Conservation (phyloP, 2,797 vertebrate genomes). For the Loris lydekkerianus region DNA sequence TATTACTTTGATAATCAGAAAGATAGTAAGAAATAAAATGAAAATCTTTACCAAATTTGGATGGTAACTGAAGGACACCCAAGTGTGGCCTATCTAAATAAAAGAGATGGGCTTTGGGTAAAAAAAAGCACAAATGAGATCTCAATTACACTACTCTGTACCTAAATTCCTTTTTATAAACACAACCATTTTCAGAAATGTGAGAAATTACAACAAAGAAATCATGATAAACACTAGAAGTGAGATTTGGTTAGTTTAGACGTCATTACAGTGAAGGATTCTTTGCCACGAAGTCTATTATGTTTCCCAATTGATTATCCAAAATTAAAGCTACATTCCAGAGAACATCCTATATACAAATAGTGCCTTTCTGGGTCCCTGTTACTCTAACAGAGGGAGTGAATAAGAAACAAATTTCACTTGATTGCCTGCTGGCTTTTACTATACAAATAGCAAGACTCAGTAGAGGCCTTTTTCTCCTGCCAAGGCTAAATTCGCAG, state of each 20-base stretch:
- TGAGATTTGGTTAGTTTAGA: background rate
- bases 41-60: background rate
- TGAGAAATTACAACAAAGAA: background rate
- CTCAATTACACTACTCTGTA: background rate
- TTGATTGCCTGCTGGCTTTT: background rate
- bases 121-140: background rate
- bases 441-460: background rate
- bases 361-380: background rate
- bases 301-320: background rate
- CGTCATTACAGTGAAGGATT: background rate
- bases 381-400: no score
- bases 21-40: background rate
- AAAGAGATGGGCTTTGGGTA: background rate
- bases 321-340: background rate
- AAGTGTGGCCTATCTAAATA: background rate
- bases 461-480: background rate
- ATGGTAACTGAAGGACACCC: background rate
- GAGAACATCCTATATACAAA: background rate
- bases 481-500: background rate
- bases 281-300: background rate
- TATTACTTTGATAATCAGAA: conserved; percentile 25
- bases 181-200: background rate
- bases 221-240: background rate
- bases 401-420: background rate
- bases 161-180: background rate